Conservation (phyloP, 2,797 vertebrate species). For the Oreochromis mossambicus region DNA sequence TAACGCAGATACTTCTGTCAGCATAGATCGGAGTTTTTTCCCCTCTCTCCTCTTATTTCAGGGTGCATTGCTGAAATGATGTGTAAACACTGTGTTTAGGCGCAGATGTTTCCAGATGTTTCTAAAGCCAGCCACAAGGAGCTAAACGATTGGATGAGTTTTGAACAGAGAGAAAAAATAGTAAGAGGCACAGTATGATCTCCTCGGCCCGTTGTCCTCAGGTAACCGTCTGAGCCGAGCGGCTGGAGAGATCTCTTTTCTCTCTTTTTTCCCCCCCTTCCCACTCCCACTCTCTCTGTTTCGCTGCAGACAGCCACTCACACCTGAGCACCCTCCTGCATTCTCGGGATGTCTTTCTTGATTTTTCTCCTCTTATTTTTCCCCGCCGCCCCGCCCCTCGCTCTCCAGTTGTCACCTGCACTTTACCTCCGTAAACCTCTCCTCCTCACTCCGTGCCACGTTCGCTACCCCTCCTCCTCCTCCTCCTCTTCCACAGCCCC, state of each 20-base stretch:
- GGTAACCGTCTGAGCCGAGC: not conserved
- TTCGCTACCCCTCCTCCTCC: not conserved
- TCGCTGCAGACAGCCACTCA: conserved; percentile 4
- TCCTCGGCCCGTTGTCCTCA: not conserved
- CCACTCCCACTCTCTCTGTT: not conserved
- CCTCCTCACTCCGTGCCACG: not conserved
- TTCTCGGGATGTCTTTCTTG: conserved; percentile 44
- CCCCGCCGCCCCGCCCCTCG: not conserved
- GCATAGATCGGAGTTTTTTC: not conserved
- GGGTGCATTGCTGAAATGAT: conserved; percentile 11
- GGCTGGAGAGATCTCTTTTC: not conserved
- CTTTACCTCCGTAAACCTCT: conserved; percentile 19
- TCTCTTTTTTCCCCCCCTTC: not conserved
- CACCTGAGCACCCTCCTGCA: conserved; percentile 38
- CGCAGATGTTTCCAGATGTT: not conserved
- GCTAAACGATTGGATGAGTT: not conserved
- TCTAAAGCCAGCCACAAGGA: not conserved
- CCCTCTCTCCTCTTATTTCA: not conserved
- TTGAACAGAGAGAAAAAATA: not conserved
- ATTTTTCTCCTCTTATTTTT: conserved; percentile 51
- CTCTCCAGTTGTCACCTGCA: conserved; percentile 38
- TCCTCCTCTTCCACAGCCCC: not conserved
- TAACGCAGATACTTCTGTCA: conserved; percentile 50
- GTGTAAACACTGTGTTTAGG: conserved; percentile 31
- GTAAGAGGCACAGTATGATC: not conserved